Percentiles rank a stretch among this genome's conserved stretches.
phyloP scores from a whole-genome alignment of 1,140 invertebrate species.

The Archivesica marissinica region DNA sequence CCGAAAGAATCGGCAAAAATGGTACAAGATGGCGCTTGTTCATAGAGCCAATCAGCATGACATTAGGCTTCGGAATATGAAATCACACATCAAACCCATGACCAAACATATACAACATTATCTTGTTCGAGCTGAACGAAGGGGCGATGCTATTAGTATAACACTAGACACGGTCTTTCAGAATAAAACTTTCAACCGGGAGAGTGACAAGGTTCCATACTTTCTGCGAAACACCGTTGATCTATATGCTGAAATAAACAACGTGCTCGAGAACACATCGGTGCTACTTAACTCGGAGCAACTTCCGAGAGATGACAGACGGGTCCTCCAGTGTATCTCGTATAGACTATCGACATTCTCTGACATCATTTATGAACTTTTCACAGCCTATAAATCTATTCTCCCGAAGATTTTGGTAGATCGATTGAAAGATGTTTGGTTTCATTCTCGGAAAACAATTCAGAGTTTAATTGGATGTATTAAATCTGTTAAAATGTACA shows the following conservation, averaged over 20 bases:
- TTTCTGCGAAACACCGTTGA: conserved; percentile 49
- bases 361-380: conserved; percentile 11
- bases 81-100: not conserved
- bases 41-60: conserved; percentile 51
- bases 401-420: not conserved
- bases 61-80: not conserved
- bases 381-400: not conserved
- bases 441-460: conserved; percentile 19
- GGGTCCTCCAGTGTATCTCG: conserved; percentile 10
- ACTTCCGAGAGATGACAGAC: not conserved
- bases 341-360: conserved; percentile 26
- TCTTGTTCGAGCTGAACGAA: not conserved
- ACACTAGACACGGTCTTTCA: conserved; percentile 12
- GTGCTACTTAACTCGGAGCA: conserved; percentile 33
- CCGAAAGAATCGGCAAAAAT: conserved; percentile 4
- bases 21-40: conserved; percentile 37
- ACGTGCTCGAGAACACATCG: conserved; percentile 64
- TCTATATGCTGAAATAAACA: conserved; percentile 62
- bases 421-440: conserved; percentile 17
- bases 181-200: conserved; percentile 17
- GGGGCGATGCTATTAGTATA: not conserved
- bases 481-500: not conserved
- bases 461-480: conserved; percentile 32
- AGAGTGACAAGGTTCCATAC: conserved; percentile 9
- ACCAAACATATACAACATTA: conserved; percentile 20